A percentile compares a stretch with the other conserved stretches of the same genome.
These are phyloP conservation scores for Zosterops hypoxanthus DNA, from an alignment of 2,113 vertebrate species.

Conservation along the genomic window DNA sequence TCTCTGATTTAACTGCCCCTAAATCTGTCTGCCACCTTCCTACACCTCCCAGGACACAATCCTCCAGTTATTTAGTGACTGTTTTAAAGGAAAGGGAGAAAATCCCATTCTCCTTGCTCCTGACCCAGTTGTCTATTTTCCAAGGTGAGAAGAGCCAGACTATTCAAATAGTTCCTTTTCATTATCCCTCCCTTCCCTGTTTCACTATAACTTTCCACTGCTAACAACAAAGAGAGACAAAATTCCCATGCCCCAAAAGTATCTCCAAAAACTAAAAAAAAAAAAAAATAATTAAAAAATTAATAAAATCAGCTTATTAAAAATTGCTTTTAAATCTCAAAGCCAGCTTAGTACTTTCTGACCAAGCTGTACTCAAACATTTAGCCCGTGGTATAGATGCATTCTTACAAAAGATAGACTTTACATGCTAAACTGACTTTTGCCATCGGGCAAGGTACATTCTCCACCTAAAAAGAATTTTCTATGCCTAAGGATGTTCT, in stretches of 20 bases:
- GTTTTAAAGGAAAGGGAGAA: not conserved
- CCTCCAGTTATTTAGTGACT: not conserved
- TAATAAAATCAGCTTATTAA: conserved; percentile 20
- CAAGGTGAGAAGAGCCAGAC: conserved; percentile 10
- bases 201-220: conserved; percentile 11
- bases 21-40: not conserved
- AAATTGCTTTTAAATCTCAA: not conserved
- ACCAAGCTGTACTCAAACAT: not conserved
- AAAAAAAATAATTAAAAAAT: not conserved
- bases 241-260: conserved; percentile 38
- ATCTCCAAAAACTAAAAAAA: not conserved
- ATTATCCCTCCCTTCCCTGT: conserved; percentile 12
- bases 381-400: conserved; percentile 31
- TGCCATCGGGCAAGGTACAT: not conserved
- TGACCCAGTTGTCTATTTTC: conserved; percentile 29
- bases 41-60: not conserved
- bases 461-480: conserved; percentile 56
- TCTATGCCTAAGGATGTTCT: conserved; percentile 55
- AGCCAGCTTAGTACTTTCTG: not conserved
- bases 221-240: not conserved
- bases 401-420: conserved; percentile 40
- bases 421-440: conserved; percentile 37
- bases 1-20: not conserved
- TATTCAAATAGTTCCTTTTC: conserved; percentile 48
- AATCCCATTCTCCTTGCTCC: not conserved